A percentile compares a stretch with the other conserved stretches of the same genome.
phyloP scores from a whole-genome alignment of 2,113 vertebrate genomes.

The Naja naja region DNA sequence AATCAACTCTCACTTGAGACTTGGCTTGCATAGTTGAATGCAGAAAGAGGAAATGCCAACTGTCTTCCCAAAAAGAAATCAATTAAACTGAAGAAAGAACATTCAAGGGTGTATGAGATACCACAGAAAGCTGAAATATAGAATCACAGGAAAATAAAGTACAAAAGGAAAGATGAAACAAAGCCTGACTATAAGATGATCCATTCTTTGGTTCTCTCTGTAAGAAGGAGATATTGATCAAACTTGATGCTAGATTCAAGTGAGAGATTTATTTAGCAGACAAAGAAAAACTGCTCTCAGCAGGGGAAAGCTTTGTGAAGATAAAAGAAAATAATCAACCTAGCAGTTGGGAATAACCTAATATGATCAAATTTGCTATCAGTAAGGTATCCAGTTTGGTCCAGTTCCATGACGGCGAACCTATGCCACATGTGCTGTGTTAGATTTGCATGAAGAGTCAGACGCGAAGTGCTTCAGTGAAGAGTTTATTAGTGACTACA shows the following conservation, averaged over 20 bases:
- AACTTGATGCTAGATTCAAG: background rate
- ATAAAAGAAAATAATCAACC: background rate
- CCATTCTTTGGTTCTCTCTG: background rate
- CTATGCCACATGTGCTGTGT: too few relatives aligned
- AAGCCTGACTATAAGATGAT: background rate
- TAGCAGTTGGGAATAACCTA: background rate
- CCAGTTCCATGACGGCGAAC: background rate
- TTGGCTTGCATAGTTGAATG: background rate
- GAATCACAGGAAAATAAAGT: background rate
- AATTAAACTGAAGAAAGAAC: background rate
- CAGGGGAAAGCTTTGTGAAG: background rate
- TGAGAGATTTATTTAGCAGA: background rate
- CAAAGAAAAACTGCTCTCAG: background rate
- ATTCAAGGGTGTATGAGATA: background rate
- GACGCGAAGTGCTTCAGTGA: too few relatives aligned
- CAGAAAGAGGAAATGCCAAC: background rate
- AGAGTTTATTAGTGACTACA: too few relatives aligned
- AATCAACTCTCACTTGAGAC: background rate
- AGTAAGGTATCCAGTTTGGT: background rate
- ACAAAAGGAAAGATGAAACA: background rate
- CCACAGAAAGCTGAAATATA: background rate
- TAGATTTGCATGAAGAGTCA: too few relatives aligned
- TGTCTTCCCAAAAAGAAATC: background rate
- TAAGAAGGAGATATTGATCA: background rate
- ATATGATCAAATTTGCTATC: background rate